phyloP scores from a whole-genome alignment of 2,113 vertebrate species.

The Phalacrocorax brasilianus region DNA sequence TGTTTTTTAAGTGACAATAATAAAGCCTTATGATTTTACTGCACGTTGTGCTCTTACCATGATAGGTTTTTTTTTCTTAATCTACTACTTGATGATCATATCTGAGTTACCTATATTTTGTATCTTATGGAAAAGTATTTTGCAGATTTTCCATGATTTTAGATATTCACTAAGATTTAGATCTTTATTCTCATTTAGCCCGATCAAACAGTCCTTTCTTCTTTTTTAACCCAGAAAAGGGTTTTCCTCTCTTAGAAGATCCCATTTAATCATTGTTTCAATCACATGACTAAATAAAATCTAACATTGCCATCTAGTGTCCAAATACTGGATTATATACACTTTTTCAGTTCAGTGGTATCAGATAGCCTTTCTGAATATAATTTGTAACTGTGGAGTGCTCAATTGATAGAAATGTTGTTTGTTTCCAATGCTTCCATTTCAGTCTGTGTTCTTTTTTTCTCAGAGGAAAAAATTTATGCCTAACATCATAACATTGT shows the following conservation, averaged over 20 bases:
- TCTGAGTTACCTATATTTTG: not conserved
- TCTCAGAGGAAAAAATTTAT: not conserved
- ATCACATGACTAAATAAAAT: slow-evolving; percentile 63
- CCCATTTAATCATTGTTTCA: not conserved
- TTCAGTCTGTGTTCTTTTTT: not conserved
- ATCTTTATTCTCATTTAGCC: not conserved
- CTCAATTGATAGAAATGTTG: not conserved
- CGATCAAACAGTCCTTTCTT: not conserved
- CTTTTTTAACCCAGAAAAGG: not conserved
- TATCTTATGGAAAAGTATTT: not conserved
- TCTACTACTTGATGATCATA: not conserved
- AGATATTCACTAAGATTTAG: not conserved
- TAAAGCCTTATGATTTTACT: not conserved
- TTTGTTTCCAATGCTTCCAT: not conserved
- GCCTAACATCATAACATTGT: not conserved
- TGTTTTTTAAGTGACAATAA: not conserved
- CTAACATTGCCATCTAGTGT: slow-evolving; percentile 63
- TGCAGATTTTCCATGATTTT: not conserved
- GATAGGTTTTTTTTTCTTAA: not conserved
- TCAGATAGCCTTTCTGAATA: not conserved
- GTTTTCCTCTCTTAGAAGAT: not conserved
- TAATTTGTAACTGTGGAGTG: not conserved
- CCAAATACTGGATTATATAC: not conserved
- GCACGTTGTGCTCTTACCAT: not conserved
- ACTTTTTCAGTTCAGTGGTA: not conserved